Evolutionary conservation across 1,140 invertebrate genomes (phyloP), one percentile per base, ranked within the genome.

Genomic region (Oscheius sp.): DNA sequence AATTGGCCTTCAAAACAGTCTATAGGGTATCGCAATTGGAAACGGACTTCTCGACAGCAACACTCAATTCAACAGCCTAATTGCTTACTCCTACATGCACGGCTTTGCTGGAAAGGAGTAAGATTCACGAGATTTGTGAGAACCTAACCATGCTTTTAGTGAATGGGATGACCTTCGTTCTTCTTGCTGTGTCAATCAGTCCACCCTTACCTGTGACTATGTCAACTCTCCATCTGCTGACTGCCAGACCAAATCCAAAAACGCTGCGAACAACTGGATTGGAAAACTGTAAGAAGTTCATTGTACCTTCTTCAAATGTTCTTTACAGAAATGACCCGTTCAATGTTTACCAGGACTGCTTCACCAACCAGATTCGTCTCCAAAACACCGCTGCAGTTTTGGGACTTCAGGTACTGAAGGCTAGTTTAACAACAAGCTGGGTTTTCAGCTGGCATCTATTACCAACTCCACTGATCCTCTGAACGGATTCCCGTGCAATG

Each of bases 41-140:
- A 72, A 76, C 28, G 74, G 70, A n/a, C 32, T 77, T 23, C 32
- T 76, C 38, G 59, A 36, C 36, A 59, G 61, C 2, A 42, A 36
- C 7, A 58, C 36, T n/a, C 62, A 76, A 46, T 65, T 77, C 59
- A 69, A 71, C 49, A 65, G 42, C 15, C 26, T 74, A 23, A 58
- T 68, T 20, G 35, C 55, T 15, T 74, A 35, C n/a, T 29, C 58
- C 29, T 74, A 63, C 73, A 68, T 61, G 49, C 73, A 68, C 1
- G 73, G 73, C 32, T 64, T 68, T 49, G 67, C 67, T 26, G 73
- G 64, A 29, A 75, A 58, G 34, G 42, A 67, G 64, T 71, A 15
- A 73, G 49, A 34, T 2, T 31, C n/a, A 26, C 20, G 55, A 36
- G 3, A 10, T 58, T 15, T 35, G 36, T 36, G 45, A 29, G 1